phyloP scores from a whole-genome alignment of 2,113 vertebrate genomes.

The Polypterus bichir region DNA sequence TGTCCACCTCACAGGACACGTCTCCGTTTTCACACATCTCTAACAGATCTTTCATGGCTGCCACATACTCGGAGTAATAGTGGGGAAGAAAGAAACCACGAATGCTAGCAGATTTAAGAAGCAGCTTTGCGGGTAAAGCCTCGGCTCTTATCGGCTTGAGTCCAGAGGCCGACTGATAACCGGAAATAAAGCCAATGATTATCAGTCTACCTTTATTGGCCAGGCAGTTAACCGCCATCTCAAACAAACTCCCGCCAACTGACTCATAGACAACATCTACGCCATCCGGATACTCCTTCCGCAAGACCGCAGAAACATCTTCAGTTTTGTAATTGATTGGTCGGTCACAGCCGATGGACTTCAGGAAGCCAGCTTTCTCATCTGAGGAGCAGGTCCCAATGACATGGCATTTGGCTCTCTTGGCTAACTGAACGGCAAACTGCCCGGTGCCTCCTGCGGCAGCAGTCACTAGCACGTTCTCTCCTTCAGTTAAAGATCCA shows the following conservation, averaged over 20 bases:
- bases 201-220: constrained; percentile 68
- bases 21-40: constrained; percentile 57
- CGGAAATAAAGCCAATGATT: constrained; percentile 75
- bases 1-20: constrained; percentile 73
- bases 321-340: constrained; percentile 74
- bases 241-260: constrained; percentile 70
- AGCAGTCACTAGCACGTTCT: constrained; percentile 76
- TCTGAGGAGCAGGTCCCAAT: constrained; percentile 80
- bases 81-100: constrained; percentile 79
- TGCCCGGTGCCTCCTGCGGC: constrained; percentile 80
- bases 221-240: constrained; percentile 62
- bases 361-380: constrained; percentile 72
- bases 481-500: constrained; percentile 59
- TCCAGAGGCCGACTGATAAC: constrained; percentile 68
- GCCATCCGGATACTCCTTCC: constrained; percentile 60
- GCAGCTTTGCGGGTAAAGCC: constrained; percentile 62
- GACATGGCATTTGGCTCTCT: constrained; percentile 73
- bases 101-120: constrained; percentile 74
- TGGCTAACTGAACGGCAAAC: constrained; percentile 81
- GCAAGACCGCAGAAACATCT: constrained; percentile 52
- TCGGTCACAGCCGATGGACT: constrained; percentile 70
- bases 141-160: constrained; percentile 51
- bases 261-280: constrained; percentile 82
- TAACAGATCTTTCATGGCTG: constrained; percentile 61
- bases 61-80: constrained; percentile 57